These are phyloP conservation scores for Syndactyla subalaris DNA, from an alignment of 2,797 vertebrate species.

Conservation along the genomic window DNA sequence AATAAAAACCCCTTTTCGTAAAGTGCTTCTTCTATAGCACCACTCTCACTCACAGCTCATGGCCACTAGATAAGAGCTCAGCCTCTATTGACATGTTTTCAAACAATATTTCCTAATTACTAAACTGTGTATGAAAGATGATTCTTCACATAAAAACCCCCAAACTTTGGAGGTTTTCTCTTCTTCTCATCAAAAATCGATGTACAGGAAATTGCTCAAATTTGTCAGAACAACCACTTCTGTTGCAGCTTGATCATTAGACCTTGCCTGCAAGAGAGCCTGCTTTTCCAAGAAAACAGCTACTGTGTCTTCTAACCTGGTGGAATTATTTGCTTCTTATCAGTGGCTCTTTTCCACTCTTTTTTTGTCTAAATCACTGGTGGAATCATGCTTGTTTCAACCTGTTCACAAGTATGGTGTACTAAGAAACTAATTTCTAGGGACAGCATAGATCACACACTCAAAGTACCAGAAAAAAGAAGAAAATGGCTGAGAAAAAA, in stretches of 20 bases:
- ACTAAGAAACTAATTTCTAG: neutral
- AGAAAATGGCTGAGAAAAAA: neutral
- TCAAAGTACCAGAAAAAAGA: neutral
- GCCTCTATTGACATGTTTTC: slow-evolving; percentile 26
- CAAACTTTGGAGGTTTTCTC: slow-evolving; percentile 23
- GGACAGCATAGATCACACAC: neutral
- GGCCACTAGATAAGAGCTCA: slow-evolving; percentile 10
- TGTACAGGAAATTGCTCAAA: slow-evolving; percentile 48
- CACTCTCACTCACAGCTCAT: neutral
- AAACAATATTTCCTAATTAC: slow-evolving; percentile 44
- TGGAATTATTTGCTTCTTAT: neutral
- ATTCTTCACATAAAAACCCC: neutral
- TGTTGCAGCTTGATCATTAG: slow-evolving; percentile 16
- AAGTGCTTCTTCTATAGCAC: slow-evolving; percentile 19
- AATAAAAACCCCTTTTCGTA: neutral
- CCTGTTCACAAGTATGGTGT: neutral
- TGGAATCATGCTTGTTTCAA: neutral
- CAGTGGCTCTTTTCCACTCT: neutral
- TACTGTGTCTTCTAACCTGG: neutral
- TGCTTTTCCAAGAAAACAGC: neutral
- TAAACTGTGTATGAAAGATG: slow-evolving; percentile 15
- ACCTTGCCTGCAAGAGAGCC: neutral
- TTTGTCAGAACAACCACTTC: slow-evolving; percentile 48
- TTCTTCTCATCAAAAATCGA: slow-evolving; percentile 49
- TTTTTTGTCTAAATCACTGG: neutral